These are phyloP conservation scores for Toxotes chatareus DNA, from an alignment of 2,113 vertebrate species.

Conservation along the genomic window DNA sequence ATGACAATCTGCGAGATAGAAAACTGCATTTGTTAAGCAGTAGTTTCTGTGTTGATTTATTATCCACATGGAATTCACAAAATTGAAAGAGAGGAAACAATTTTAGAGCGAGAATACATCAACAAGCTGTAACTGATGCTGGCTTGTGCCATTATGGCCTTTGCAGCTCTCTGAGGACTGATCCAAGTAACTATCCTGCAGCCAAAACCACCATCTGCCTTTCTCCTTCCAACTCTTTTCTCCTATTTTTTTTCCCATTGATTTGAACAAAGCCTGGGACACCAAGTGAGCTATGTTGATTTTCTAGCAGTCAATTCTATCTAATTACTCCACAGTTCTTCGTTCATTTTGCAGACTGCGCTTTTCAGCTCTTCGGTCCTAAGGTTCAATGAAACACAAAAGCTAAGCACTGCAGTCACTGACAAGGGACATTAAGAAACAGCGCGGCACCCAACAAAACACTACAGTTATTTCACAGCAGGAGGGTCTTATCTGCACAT, in stretches of 20 bases:
- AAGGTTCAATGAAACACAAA: constrained; percentile 15
- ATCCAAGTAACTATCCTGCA: constrained; percentile 29
- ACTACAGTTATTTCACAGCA: constrained; percentile 3
- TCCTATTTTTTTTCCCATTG: constrained; percentile 38
- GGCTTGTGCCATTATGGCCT: constrained; percentile 10
- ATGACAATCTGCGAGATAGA: not conserved
- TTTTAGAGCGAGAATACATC: constrained; percentile 2
- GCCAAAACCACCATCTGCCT: constrained; percentile 40
- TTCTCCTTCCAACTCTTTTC: constrained; percentile 8
- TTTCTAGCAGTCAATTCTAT: constrained; percentile 9
- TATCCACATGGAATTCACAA: not conserved
- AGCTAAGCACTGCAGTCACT: not conserved
- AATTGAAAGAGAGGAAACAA: constrained; percentile 1
- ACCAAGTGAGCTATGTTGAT: constrained; percentile 34
- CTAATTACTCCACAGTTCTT: constrained; percentile 20
- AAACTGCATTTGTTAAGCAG: not conserved
- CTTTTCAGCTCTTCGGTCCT: constrained; percentile 13
- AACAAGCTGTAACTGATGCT: constrained; percentile 35
- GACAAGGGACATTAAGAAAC: not conserved
- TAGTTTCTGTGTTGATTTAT: not conserved
- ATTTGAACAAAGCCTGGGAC: constrained; percentile 44
- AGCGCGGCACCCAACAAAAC: not conserved
- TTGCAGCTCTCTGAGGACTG: constrained; percentile 33
- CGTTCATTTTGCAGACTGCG: constrained; percentile 13
- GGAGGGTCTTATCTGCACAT: not conserved